A percentile compares a stretch with the other conserved stretches of the same genome.
Conservation (phyloP, 2,797 vertebrate genomes). For the Craterocephalus amniculus region DNA sequence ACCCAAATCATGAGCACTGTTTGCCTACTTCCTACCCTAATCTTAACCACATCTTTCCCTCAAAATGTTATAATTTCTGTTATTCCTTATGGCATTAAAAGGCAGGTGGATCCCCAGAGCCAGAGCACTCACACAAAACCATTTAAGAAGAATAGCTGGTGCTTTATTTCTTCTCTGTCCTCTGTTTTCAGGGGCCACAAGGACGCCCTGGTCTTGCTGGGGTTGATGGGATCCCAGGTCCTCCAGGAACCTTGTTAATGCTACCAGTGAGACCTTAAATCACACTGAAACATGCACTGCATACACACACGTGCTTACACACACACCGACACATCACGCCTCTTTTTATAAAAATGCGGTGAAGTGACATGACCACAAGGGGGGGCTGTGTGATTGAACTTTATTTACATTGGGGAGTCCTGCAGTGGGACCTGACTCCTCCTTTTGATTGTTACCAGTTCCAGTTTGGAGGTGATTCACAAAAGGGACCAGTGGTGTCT, state of each 20-base stretch:
- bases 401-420: slow-evolving; percentile 61
- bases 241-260: slow-evolving; percentile 90
- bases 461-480: slow-evolving; percentile 85
- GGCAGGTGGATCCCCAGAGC: background rate
- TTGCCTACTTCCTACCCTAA: background rate
- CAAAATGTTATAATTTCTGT: background rate
- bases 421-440: slow-evolving; percentile 37
- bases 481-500: slow-evolving; percentile 88
- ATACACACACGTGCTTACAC: background rate
- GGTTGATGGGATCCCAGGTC: slow-evolving; percentile 87
- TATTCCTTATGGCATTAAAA: background rate
- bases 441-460: slow-evolving; percentile 79
- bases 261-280: slow-evolving; percentile 85
- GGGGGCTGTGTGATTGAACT: slow-evolving; percentile 74
- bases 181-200: slow-evolving; percentile 83
- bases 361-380: slow-evolving; percentile 68
- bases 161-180: slow-evolving; percentile 3
- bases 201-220: slow-evolving; percentile 89
- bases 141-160: background rate
- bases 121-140: background rate
- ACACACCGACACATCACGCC: background rate
- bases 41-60: slow-evolving; percentile 12
- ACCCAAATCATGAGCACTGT: background rate
- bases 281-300: slow-evolving; percentile 1
- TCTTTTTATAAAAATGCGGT: slow-evolving; percentile 41